Conservation (phyloP, 2,113 vertebrate species). For the Heterotis niloticus region DNA sequence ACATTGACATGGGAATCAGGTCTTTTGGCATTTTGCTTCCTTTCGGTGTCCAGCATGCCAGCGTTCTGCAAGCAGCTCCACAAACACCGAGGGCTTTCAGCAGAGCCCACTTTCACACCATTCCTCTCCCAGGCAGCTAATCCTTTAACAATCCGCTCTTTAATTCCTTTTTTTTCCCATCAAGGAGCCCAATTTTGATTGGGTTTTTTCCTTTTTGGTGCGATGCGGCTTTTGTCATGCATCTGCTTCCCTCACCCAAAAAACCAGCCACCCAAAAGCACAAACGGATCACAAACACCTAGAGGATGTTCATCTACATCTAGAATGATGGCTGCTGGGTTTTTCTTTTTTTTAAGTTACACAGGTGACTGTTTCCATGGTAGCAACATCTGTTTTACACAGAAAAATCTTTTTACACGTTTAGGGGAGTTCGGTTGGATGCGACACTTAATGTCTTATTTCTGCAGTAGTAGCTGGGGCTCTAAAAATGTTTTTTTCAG, state of each 20-base stretch:
- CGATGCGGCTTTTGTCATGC: slow-evolving; percentile 3
- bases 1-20: slow-evolving; percentile 33
- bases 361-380: slow-evolving; percentile 8
- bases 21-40: slow-evolving; percentile 19
- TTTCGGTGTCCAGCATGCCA: slow-evolving; percentile 10
- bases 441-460: not conserved
- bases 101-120: not conserved
- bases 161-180: not conserved
- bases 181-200: not conserved
- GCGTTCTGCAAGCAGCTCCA: slow-evolving; percentile 3
- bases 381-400: slow-evolving; percentile 11
- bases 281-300: not conserved
- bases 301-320: not conserved
- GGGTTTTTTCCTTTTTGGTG: not conserved
- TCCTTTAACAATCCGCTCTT: slow-evolving; percentile 21
- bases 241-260: not conserved
- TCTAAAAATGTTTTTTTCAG: not conserved
- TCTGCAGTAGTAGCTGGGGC: not conserved
- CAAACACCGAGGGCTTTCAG: not conserved
- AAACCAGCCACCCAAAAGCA: not conserved
- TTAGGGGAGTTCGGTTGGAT: not conserved
- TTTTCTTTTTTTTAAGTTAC: not conserved
- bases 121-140: slow-evolving; percentile 13
- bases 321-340: not conserved
- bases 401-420: not conserved